Evolutionary conservation across 2,113 vertebrate genomes (phyloP).

Genomic region (Festucalex cinctus): DNA sequence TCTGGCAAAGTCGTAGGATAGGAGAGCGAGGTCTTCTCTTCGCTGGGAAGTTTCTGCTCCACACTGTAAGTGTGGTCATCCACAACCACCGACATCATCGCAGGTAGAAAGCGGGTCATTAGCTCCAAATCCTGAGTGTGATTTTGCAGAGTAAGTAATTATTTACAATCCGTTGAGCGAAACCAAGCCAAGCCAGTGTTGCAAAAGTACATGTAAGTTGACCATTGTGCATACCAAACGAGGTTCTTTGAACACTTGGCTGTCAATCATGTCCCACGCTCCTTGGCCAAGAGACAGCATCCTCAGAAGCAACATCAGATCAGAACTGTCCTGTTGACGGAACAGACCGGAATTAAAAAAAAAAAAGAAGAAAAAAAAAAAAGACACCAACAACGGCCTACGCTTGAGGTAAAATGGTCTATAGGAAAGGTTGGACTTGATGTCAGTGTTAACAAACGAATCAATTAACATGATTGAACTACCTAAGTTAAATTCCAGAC

Average conservation of each 20-base stretch:
- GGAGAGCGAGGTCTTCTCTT: constrained; percentile 80
- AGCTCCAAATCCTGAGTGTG: constrained; percentile 82
- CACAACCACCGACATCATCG: constrained; percentile 93
- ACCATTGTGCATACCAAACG: constrained; percentile 77
- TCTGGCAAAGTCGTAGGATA: constrained; percentile 87
- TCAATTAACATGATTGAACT: neutral
- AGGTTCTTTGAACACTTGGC: constrained; percentile 97
- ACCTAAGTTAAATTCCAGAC: too few relatives aligned
- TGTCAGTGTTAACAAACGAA: neutral
- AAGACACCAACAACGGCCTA: neutral
- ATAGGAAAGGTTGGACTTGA: neutral
- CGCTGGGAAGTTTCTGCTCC: constrained; percentile 88
- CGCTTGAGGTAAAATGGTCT: neutral
- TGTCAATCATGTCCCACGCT: constrained; percentile 99
- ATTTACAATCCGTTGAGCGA: neutral
- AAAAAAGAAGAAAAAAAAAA: neutral
- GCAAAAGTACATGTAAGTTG: neutral
- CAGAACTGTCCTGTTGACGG: constrained; percentile 83
- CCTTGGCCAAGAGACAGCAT: constrained; percentile 94
- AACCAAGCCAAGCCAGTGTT: neutral
- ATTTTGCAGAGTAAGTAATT: neutral
- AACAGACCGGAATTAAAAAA: neutral
- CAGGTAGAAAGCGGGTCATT: constrained; percentile 90
- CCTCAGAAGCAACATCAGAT: constrained; percentile 88
- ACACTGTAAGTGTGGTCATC: constrained; percentile 90